Conservation (phyloP, 2,797 vertebrate species). For the Mycteria americana region DNA sequence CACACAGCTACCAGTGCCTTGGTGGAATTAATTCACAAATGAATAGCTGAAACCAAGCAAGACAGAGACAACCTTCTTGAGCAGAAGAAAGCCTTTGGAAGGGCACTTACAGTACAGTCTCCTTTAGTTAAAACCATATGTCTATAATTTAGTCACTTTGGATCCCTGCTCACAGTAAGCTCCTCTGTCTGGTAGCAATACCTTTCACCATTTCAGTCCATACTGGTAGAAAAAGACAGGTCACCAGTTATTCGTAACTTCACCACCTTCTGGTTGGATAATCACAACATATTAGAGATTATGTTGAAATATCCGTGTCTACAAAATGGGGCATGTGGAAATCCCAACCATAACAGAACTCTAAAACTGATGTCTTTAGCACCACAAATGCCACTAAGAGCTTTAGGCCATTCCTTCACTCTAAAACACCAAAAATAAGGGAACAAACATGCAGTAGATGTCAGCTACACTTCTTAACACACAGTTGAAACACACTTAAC, state of each 20-base stretch:
- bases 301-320: not conserved
- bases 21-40: not conserved
- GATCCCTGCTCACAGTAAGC: not conserved
- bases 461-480: not conserved
- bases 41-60: not conserved
- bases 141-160: not conserved
- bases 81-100: not conserved
- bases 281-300: not conserved
- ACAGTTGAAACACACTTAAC: not conserved
- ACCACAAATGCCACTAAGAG: not conserved
- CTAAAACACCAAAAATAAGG: not conserved
- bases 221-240: not conserved
- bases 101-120: not conserved
- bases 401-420: not conserved
- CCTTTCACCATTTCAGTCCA: not conserved
- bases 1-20: not conserved
- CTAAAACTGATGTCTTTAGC: not conserved
- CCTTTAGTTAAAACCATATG: not conserved
- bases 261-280: not conserved
- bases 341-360: not conserved
- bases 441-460: not conserved
- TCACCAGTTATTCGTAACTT: accelerated
- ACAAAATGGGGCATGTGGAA: not conserved
- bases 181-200: not conserved
- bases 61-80: not conserved